phyloP scores from a whole-genome alignment of 2,888 invertebrate genomes.

The Adineta ricciae region DNA sequence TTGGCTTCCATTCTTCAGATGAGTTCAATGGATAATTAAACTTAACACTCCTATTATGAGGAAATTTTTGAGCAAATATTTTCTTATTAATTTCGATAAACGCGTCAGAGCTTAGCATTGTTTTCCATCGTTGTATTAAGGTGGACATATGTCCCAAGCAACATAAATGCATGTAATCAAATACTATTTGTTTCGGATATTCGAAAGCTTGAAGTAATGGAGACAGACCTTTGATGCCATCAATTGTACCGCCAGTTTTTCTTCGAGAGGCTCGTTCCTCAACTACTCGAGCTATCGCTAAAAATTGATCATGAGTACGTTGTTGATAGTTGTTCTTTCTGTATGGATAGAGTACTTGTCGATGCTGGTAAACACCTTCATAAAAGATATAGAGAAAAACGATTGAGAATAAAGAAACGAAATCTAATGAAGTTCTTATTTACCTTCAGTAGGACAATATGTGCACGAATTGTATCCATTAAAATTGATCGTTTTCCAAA shows the following conservation, averaged over 20 bases:
- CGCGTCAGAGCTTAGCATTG: background rate
- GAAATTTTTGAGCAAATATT: background rate
- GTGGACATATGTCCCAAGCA: background rate
- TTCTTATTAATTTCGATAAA: background rate
- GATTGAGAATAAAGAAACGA: background rate
- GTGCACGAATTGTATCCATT: background rate
- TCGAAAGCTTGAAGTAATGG: background rate
- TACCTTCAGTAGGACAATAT: background rate
- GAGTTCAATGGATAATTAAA: background rate
- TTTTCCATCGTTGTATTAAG: background rate
- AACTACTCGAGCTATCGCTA: background rate
- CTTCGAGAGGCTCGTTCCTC: background rate
- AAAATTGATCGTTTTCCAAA: background rate
- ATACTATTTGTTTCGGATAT: background rate
- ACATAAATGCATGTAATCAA: background rate
- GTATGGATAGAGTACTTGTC: background rate
- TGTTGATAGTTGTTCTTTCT: background rate
- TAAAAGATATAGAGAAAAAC: background rate
- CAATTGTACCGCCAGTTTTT: background rate
- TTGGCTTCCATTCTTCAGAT: background rate
- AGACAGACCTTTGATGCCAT: background rate
- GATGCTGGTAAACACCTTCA: background rate
- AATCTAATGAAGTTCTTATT: too few species aligned
- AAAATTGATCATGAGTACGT: background rate
- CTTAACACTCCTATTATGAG: background rate